phyloP scores from a whole-genome alignment of 2,888 invertebrate species.

The Hetaerina titia region DNA sequence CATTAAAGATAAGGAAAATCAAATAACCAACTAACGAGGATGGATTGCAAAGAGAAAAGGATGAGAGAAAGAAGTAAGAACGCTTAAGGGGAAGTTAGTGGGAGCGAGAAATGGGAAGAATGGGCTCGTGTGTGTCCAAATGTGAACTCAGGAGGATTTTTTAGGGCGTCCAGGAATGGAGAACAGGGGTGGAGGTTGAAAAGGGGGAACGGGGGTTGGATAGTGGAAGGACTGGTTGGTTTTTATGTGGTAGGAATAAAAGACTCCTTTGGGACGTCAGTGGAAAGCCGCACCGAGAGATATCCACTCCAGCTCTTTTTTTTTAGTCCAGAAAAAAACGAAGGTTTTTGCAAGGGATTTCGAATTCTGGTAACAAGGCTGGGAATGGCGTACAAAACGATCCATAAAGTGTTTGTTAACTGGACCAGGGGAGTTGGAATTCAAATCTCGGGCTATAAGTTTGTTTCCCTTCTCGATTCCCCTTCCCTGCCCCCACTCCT shows the following conservation, averaged over 20 bases:
- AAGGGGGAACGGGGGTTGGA: neutral
- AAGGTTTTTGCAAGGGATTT: constrained; percentile 34
- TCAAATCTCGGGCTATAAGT: constrained; percentile 51
- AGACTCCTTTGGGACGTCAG: constrained; percentile 58
- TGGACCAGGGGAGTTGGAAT: constrained; percentile 35
- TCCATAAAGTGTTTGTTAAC: constrained; percentile 66
- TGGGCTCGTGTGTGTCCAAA: neutral
- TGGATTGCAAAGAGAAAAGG: neutral
- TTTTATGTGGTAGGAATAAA: constrained; percentile 50
- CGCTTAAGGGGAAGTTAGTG: neutral
- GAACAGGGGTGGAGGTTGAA: neutral
- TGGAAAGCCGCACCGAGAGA: constrained; percentile 46
- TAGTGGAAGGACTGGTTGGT: neutral
- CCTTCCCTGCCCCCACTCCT: neutral
- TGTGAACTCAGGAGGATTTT: neutral
- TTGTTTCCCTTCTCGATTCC: neutral
- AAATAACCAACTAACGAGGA: neutral
- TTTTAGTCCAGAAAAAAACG: neutral
- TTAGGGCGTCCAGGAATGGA: neutral
- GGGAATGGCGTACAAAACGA: constrained; percentile 52
- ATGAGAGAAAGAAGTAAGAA: neutral
- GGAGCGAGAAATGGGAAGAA: neutral
- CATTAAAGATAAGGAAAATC: neutral
- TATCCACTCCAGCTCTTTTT: constrained; percentile 38
- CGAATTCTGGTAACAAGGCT: constrained; percentile 51